Percentiles rank a stretch among this genome's conserved stretches.
Conservation (phyloP, 2,113 vertebrate species). For the Neopipo cinnamomea region DNA sequence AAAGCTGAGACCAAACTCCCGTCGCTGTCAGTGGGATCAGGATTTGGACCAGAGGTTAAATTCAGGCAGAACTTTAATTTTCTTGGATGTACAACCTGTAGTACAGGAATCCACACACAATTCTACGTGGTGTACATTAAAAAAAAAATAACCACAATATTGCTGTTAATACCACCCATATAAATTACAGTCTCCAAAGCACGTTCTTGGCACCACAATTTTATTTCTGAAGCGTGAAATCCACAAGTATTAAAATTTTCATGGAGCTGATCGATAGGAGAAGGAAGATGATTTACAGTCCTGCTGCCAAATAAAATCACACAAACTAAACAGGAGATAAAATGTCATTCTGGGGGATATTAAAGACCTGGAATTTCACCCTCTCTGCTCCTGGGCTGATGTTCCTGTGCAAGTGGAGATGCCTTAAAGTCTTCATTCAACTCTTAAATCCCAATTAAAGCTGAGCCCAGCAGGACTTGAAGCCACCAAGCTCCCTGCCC, state of each 20-base stretch:
- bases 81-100: background rate
- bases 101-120: background rate
- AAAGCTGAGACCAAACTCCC: background rate
- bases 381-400: accelerated
- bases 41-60: background rate
- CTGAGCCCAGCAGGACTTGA: too few relatives aligned
- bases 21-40: background rate
- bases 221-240: background rate
- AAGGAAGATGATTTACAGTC: too few relatives aligned
- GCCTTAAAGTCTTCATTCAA: background rate
- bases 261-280: background rate
- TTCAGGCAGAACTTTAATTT: background rate
- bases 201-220: accelerated
- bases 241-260: background rate
- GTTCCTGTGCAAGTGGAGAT: accelerated
- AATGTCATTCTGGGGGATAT: background rate
- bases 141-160: background rate
- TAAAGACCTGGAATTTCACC: background rate
- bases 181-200: background rate
- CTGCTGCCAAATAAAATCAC: too few relatives aligned
- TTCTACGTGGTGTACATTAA: accelerated
- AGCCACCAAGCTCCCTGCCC: too few relatives aligned
- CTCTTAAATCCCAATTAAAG: background rate
- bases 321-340: too few relatives aligned
- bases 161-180: background rate